Base-by-base conservation (phyloP, 2,888 invertebrate species). In the Xestia xanthographa region DNA sequence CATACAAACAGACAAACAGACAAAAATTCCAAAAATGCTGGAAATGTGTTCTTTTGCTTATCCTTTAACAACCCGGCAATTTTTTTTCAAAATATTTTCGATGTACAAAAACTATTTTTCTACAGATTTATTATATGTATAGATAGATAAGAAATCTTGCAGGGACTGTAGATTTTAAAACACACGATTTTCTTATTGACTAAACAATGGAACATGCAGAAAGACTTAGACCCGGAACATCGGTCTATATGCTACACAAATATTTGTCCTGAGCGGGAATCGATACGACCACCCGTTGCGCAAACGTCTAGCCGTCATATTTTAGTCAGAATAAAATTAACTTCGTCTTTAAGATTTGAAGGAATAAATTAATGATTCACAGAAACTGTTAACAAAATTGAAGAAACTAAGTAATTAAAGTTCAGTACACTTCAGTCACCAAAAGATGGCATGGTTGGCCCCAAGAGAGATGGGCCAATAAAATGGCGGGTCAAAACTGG, bases 191-290 rank as follows among this genome's bases (percentile, higher is more conserved):
- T 70, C n/a, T 22, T 70, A 9, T 70, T 66, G 65, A 12, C 66
- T 34, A 34, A 53, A 43, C 70, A 53, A 56, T 56, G 34, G 11
- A 45, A 72, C 56, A 73, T 26, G 72, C 11, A 56, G 72, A 56
- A 56, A 26, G 34, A 73, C 72, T 73, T 11, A 73, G 34, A 56
- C 72, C 56, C 17, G 72, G 20, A 73, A 72, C 43, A 1, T 8
- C 6, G 26, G 26, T 43, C 34, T n/a, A n/a, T 34, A 43, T n/a
- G 56, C 34, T 6, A 45, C 11, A 34, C 26, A 56, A 73, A 73
- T 73, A 56, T 73, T 72, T 43, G n/a, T 1, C 34, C 12, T 0
- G 8, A 53, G 43, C 70, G 50, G 72, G 72, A 68, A 41, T 69
- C 50, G 22, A 69, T 29, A 50, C 22, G 17, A 17, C 41, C 41